phyloP scores from a whole-genome alignment of 2,797 vertebrate species.

The Premnoplex brunnescens region DNA sequence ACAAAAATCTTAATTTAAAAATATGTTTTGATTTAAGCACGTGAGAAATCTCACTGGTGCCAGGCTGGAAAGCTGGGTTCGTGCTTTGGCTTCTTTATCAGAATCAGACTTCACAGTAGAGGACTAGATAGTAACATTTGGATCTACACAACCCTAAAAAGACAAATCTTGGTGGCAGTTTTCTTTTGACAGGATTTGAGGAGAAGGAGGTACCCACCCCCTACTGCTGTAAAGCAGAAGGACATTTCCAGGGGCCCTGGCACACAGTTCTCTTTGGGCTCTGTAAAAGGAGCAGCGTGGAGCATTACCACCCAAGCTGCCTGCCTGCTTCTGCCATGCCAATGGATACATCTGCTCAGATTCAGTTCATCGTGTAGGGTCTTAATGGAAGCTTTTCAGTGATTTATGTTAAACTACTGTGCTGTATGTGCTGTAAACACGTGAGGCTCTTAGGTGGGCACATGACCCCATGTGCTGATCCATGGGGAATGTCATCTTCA shows the following conservation, averaged over 20 bases:
- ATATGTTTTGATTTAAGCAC: neutral
- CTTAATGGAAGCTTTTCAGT: neutral
- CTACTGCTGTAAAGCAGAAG: neutral
- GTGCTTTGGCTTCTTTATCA: neutral
- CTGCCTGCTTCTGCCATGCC: neutral
- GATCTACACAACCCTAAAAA: neutral
- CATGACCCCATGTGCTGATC: fast-evolving
- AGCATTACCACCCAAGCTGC: neutral
- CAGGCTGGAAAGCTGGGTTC: neutral
- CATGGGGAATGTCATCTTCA: neutral
- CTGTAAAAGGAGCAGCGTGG: neutral
- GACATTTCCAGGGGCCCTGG: neutral
- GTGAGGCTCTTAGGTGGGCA: neutral
- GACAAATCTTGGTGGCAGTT: neutral
- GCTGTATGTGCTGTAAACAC: neutral
- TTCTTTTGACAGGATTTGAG: neutral
- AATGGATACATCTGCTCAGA: neutral
- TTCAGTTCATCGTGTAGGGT: neutral
- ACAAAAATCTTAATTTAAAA: neutral
- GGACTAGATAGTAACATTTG: neutral
- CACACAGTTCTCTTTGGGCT: neutral
- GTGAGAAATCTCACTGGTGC: neutral
- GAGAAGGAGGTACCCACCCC: neutral
- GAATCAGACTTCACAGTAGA: neutral
- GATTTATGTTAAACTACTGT: neutral